Percentiles rank a stretch among this genome's conserved stretches.
These are phyloP conservation scores for Hemiprocne comata DNA, from an alignment of 2,113 vertebrate species.

Conservation along the genomic window DNA sequence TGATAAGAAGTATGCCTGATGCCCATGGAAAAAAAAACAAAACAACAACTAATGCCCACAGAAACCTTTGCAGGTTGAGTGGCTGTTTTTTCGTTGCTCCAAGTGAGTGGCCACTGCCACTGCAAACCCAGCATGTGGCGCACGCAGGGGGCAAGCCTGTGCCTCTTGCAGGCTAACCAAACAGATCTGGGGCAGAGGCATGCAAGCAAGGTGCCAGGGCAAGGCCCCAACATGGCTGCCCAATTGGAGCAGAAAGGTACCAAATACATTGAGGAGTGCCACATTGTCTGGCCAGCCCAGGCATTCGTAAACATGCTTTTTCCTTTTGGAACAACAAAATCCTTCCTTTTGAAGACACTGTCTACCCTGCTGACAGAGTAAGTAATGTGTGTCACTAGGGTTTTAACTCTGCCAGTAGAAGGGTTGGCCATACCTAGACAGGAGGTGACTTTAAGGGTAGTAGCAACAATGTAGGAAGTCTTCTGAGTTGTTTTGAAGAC, in stretches of 20 bases:
- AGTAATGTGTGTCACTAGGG: background rate
- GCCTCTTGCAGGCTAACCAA: background rate
- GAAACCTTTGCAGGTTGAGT: background rate
- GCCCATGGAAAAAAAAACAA: no score
- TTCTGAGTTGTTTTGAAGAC: background rate
- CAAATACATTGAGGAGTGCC: background rate
- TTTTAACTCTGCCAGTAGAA: background rate
- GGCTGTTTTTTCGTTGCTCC: background rate
- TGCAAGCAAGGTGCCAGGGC: background rate
- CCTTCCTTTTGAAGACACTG: background rate
- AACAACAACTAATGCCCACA: no score
- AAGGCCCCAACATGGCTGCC: rapidly evolving
- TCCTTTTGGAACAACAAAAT: background rate
- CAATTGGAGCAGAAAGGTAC: background rate
- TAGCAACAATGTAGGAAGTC: background rate
- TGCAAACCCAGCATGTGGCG: background rate
- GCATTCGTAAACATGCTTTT: background rate
- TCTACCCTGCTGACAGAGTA: background rate
- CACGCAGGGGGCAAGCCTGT: background rate
- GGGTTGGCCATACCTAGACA: background rate
- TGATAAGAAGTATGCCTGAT: no score
- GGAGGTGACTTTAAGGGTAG: background rate
- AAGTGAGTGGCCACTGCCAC: background rate
- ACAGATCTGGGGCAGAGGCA: background rate
- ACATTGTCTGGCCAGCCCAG: background rate